Evolutionary conservation across 2,888 invertebrate genomes (phyloP), one percentile per base, ranked within the genome.

Genomic region (Limenitis camilla): DNA sequence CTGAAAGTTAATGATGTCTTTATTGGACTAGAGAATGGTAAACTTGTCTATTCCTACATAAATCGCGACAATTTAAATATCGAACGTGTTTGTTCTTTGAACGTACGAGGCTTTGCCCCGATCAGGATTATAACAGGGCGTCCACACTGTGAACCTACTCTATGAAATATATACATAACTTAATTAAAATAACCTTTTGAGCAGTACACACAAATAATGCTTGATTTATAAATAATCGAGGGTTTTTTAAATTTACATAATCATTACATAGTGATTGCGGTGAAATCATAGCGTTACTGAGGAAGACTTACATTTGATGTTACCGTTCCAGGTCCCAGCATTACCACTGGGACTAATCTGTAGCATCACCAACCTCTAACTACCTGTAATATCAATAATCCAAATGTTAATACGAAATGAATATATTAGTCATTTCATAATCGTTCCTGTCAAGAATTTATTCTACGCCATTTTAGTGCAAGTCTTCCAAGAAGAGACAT

Each of bases 1-100:
- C 65, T 61, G 64, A 68, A 68, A 65, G 61, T 63, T 53, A 57
- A 66, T 61, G 67, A 74, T 76, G 76, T 79, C 76, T 80, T 78
- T 72, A 71, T 64, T 71, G 75, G 85, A 85, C 85, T 85, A 85
- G 84, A 85, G 69, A 71, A 69, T 77, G 83, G 84, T 83, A 80
- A 84, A 77, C 76, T 54, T 74, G 67, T 72, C 66, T 75, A 70
- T 71, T 67, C 62, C 61, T 57, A 66, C 49, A 55, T 63, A 65
- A 65, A 55, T 58, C 59, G 48, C 58, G 49, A 39, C 44, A 56
- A 44, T 47, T 52, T 62, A 65, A 66, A 69, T 63, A 68, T 68
- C 65, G 61, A 65, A 63, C 68, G 67, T 61, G 55, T 61, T 59
- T 65, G 82, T 84, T 82, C 81, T 74, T 72, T 61, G 81, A 83